Conservation (phyloP, 2,797 vertebrate species). For the Microtus agrestis region DNA sequence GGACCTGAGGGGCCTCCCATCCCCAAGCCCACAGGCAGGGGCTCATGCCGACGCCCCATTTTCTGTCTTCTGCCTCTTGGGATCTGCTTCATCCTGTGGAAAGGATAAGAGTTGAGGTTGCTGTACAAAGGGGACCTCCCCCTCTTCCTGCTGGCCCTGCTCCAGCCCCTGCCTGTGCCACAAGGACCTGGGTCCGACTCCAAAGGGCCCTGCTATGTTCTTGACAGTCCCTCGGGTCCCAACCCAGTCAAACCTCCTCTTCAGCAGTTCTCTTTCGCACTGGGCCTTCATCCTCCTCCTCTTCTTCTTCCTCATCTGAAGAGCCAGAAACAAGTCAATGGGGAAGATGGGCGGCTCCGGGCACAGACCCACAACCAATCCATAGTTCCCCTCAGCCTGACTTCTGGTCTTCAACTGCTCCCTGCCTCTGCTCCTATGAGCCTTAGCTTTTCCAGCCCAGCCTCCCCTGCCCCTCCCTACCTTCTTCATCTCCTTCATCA, state of each 20-base stretch:
- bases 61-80: conserved; percentile 91
- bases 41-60: conserved; percentile 89
- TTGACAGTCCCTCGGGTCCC: conserved; percentile 47
- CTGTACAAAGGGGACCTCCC: not conserved
- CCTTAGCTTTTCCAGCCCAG: not conserved
- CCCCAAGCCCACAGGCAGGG: conserved; percentile 71
- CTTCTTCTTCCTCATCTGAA: conserved; percentile 89
- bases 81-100: conserved; percentile 88
- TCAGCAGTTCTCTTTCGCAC: conserved; percentile 73
- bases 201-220: conserved; percentile 49
- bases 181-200: conserved; percentile 17
- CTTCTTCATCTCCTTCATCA: conserved; percentile 89
- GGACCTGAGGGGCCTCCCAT: conserved; percentile 65
- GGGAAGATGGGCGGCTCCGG: conserved; percentile 70
- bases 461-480: conserved; percentile 67
- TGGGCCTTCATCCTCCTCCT: conserved; percentile 87
- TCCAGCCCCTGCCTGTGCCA: conserved; percentile 25
- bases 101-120: not conserved
- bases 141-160: not conserved
- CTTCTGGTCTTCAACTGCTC: conserved; percentile 36
- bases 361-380: conserved; percentile 24
- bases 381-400: conserved; percentile 58
- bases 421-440: conserved; percentile 36
- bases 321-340: conserved; percentile 81
- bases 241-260: conserved; percentile 77